A percentile compares a stretch with the other conserved stretches of the same genome.
These are phyloP conservation scores for Urocyon cinereoargenteus DNA, from an alignment of 2,797 vertebrate genomes.

Conservation along the genomic window DNA sequence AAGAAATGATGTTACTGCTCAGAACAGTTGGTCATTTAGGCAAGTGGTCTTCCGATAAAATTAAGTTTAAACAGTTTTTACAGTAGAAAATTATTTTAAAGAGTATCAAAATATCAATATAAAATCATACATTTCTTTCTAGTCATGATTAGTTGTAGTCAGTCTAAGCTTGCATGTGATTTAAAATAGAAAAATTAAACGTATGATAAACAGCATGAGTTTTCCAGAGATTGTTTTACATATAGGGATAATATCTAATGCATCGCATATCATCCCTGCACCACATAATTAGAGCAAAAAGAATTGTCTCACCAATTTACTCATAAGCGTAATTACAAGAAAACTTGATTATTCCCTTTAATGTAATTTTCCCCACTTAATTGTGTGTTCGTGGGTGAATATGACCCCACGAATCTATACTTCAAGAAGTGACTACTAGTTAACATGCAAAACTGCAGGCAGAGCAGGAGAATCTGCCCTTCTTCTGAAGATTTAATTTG, in stretches of 20 bases:
- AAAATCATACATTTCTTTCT: slow-evolving; percentile 24
- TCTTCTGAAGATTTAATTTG: slow-evolving; percentile 80
- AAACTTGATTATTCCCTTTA: slow-evolving; percentile 82
- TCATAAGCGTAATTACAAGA: slow-evolving; percentile 76
- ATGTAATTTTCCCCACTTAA: slow-evolving; percentile 82
- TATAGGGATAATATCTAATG: slow-evolving; percentile 34
- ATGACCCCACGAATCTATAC: slow-evolving; percentile 77
- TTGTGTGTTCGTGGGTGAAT: slow-evolving; percentile 76
- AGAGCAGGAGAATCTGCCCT: slow-evolving; percentile 75
- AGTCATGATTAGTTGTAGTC: neutral
- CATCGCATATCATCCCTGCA: slow-evolving; percentile 48
- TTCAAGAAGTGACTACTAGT: slow-evolving; percentile 38
- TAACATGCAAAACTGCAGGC: slow-evolving; percentile 68
- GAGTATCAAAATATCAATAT: neutral
- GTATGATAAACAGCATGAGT: neutral
- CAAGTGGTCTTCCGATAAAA: neutral
- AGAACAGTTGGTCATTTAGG: slow-evolving; percentile 24
- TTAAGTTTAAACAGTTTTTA: slow-evolving; percentile 1
- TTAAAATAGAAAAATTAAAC: slow-evolving; percentile 29
- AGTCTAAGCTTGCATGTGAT: slow-evolving; percentile 21
- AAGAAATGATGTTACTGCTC: neutral
- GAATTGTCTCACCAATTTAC: slow-evolving; percentile 73
- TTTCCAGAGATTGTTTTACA: slow-evolving; percentile 55
- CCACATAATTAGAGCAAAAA: slow-evolving; percentile 76
- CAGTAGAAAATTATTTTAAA: neutral